These are phyloP conservation scores for Caenorhabditis wallacei DNA, from an alignment of 2,888 invertebrate species.

Conservation along the genomic window DNA sequence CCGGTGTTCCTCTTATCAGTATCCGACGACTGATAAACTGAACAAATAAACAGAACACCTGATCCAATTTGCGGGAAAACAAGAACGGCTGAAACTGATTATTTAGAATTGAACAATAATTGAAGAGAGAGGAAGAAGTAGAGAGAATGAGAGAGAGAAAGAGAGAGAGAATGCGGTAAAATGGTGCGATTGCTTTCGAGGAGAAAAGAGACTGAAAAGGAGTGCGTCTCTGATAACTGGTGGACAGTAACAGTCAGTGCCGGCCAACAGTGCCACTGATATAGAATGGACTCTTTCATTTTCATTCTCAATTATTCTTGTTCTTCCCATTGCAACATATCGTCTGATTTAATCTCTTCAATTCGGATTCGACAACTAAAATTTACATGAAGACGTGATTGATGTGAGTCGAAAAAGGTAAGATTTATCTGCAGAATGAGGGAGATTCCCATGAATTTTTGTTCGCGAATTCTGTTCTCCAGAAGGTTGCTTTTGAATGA, in stretches of 20 bases:
- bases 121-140: background rate
- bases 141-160: background rate
- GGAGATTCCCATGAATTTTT: background rate
- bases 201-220: slow-evolving; percentile 2
- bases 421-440: slow-evolving; percentile 17
- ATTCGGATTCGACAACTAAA: slow-evolving; percentile 1
- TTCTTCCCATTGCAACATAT: slow-evolving; percentile 10
- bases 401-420: slow-evolving; percentile 15
- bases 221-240: slow-evolving; percentile 37
- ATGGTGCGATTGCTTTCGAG: slow-evolving; percentile 10
- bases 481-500: too few relatives aligned
- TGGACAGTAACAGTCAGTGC: slow-evolving; percentile 61
- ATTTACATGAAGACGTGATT: slow-evolving; percentile 33
- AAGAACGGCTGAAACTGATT: slow-evolving; percentile 2
- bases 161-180: slow-evolving; percentile 43
- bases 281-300: slow-evolving; percentile 23
- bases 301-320: background rate
- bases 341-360: slow-evolving; percentile 16
- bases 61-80: slow-evolving; percentile 54
- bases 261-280: slow-evolving; percentile 59
- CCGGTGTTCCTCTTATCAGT: slow-evolving; percentile 46
- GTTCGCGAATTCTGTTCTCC: too few relatives aligned
- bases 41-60: slow-evolving; percentile 53
- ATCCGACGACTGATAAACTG: slow-evolving; percentile 1
- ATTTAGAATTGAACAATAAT: background rate